Evolutionary conservation across 2,113 vertebrate species (phyloP).

Genomic region (Osmerus eperlanus): DNA sequence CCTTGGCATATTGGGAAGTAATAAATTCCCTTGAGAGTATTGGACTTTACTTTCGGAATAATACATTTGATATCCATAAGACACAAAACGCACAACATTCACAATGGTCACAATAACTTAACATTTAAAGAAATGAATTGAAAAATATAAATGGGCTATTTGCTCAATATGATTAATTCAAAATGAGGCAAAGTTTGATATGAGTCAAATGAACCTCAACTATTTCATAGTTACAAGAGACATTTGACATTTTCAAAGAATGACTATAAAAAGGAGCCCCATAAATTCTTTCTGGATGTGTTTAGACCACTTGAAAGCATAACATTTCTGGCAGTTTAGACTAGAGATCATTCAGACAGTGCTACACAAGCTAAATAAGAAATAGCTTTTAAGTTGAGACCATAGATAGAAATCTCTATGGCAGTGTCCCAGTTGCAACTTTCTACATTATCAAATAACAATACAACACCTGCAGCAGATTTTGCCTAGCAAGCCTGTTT

Average conservation of each 20-base stretch:
- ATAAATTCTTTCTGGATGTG: constrained; percentile 1
- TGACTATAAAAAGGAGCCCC: not conserved
- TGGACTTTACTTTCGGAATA: constrained; percentile 6
- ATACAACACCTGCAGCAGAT: constrained; percentile 37
- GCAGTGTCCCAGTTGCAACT: too few species aligned
- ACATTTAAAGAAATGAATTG: constrained; percentile 39
- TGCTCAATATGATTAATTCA: constrained; percentile 13
- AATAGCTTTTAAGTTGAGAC: constrained; percentile 24
- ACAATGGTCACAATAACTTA: constrained; percentile 46
- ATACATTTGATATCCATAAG: constrained; percentile 27
- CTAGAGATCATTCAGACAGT: constrained; percentile 30
- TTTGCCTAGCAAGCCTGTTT: not conserved
- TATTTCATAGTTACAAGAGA: not conserved
- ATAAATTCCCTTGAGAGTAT: not conserved
- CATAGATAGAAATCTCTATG: not conserved
- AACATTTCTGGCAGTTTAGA: constrained; percentile 43
- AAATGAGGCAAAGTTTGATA: not conserved
- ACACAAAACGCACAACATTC: constrained; percentile 43
- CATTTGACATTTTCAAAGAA: not conserved
- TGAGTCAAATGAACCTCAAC: not conserved
- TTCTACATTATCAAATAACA: too few species aligned
- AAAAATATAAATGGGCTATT: constrained; percentile 23
- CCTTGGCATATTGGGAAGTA: constrained; percentile 4
- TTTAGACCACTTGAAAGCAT: constrained; percentile 3
- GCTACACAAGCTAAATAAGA: constrained; percentile 48